A percentile compares a stretch with the other conserved stretches of the same genome.
phyloP scores from a whole-genome alignment of 2,113 vertebrate species.

The Mesembrinibis cayennensis region DNA sequence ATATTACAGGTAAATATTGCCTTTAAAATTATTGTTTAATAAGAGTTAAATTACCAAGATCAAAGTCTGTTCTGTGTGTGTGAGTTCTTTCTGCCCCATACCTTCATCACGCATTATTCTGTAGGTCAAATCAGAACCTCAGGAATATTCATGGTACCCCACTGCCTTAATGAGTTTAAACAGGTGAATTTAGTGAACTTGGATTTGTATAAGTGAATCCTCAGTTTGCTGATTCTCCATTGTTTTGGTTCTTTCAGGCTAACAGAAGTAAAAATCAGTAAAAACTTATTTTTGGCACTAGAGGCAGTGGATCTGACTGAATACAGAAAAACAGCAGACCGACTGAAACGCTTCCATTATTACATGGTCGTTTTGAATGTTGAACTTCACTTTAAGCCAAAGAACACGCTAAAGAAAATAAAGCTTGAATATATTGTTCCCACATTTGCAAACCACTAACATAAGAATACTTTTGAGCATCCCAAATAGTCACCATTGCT shows the following conservation, averaged over 20 bases:
- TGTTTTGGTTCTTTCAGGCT: neutral
- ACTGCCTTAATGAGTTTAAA: neutral
- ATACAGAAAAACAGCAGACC: conserved; percentile 36
- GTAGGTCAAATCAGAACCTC: neutral
- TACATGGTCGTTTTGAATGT: conserved; percentile 50
- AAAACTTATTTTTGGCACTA: conserved; percentile 47
- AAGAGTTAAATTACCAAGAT: neutral
- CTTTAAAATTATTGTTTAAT: neutral
- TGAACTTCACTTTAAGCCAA: conserved; percentile 55
- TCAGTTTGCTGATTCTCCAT: neutral
- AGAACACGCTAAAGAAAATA: conserved; percentile 65
- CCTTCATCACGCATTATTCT: neutral
- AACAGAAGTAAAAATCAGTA: conserved; percentile 33
- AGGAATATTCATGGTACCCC: neutral
- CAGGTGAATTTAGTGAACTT: neutral
- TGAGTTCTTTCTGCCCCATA: neutral
- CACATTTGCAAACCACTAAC: conserved; percentile 71
- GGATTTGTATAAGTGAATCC: neutral
- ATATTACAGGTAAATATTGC: neutral
- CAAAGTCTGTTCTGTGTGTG: neutral
- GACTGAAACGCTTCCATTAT: conserved; percentile 49
- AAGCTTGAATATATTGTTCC: conserved; percentile 64
- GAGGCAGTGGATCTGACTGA: neutral
- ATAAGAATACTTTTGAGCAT: conserved; percentile 55
- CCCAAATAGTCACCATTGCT: conserved; percentile 61